These are phyloP conservation scores for Synanthedon vespiformis DNA, from an alignment of 2,888 invertebrate genomes.

Conservation along the genomic window DNA sequence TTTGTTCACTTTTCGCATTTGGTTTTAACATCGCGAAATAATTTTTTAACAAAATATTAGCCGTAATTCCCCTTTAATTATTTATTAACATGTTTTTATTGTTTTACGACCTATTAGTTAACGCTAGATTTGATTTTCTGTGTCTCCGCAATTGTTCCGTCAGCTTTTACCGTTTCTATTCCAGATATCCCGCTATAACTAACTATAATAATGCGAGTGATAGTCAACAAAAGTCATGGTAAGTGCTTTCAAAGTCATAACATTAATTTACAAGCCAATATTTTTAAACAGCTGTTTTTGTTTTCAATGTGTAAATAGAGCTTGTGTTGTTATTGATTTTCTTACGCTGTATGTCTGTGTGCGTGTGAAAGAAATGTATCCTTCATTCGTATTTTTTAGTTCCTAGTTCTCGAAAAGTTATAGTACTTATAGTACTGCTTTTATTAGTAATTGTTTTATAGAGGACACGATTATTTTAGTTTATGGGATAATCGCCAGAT, in stretches of 20 bases:
- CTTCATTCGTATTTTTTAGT: conserved; percentile 7
- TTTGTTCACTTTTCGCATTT: conserved; percentile 43
- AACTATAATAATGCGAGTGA: conserved; percentile 58
- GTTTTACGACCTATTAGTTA: conserved; percentile 7
- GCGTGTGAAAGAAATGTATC: conserved; percentile 17
- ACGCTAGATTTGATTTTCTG: conserved; percentile 20
- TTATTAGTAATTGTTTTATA: background rate
- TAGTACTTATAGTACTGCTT: no score
- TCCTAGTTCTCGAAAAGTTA: background rate
- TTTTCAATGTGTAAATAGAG: conserved; percentile 17
- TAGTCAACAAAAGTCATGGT: conserved; percentile 52
- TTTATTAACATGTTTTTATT: conserved; percentile 16
- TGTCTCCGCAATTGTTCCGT: conserved; percentile 22
- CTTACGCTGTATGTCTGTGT: conserved; percentile 13
- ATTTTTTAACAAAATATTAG: conserved; percentile 14
- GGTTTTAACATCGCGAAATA: conserved; percentile 25
- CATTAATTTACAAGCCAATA: conserved; percentile 2
- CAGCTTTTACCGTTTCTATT: conserved; percentile 45
- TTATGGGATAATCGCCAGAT: no score
- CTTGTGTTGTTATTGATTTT: conserved; percentile 44
- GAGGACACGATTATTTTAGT: background rate
- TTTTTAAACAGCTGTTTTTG: conserved; percentile 34
- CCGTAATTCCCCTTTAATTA: conserved; percentile 14
- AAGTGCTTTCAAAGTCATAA: conserved; percentile 24
- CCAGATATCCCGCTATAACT: conserved; percentile 64